phyloP scores from a whole-genome alignment of 2,797 vertebrate genomes.

The Eurystomus glaucurus region DNA sequence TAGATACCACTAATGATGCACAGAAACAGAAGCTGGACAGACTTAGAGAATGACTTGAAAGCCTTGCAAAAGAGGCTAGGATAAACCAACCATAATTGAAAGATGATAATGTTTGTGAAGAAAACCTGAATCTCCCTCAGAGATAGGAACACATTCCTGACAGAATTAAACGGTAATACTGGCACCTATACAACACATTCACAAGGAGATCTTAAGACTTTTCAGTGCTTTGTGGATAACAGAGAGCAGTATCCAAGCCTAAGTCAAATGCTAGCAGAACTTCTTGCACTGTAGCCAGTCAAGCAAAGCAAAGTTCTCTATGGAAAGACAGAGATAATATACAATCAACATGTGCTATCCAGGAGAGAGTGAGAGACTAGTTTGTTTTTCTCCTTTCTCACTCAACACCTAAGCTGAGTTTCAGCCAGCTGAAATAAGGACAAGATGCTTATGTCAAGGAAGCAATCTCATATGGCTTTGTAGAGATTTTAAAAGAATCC shows the following conservation, averaged over 20 bases:
- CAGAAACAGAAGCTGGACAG: background rate
- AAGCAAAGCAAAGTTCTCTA: background rate
- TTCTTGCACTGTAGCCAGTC: background rate
- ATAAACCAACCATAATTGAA: background rate
- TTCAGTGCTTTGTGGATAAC: background rate
- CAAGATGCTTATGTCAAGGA: background rate
- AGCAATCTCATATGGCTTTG: background rate
- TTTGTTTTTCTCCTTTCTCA: background rate
- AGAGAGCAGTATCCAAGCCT: background rate
- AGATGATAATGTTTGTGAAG: background rate
- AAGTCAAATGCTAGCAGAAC: background rate
- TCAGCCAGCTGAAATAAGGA: background rate
- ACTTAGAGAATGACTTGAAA: background rate
- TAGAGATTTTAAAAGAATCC: background rate
- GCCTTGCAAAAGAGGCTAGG: background rate
- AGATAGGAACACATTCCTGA: background rate
- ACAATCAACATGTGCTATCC: background rate
- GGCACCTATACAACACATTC: background rate
- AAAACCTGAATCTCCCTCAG: background rate
- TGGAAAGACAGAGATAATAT: background rate
- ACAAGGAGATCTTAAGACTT: background rate
- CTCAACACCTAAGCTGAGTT: background rate
- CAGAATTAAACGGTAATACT: background rate
- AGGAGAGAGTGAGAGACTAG: background rate
- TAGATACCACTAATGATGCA: accelerated